A percentile compares a stretch with the other conserved stretches of the same genome.
Conservation (phyloP, 2,888 invertebrate species). For the Carterocephalus palaemon region DNA sequence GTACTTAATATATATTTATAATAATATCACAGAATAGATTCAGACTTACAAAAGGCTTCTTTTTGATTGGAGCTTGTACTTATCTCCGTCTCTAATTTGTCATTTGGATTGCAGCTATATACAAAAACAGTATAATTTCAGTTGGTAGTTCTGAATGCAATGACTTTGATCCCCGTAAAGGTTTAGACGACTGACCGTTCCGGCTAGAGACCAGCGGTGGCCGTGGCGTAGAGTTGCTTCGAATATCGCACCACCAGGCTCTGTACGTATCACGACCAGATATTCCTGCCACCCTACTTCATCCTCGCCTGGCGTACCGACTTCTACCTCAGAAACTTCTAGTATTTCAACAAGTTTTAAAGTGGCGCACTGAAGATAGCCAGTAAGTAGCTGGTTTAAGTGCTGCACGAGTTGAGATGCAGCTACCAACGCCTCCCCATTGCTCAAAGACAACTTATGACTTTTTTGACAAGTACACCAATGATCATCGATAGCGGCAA, state of each 20-base stretch:
- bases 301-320: slow-evolving; percentile 56
- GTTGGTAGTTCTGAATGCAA: slow-evolving; percentile 82
- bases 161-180: slow-evolving; percentile 85
- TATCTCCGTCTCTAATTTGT: background rate
- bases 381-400: slow-evolving; percentile 80
- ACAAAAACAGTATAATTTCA: slow-evolving; percentile 87
- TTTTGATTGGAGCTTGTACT: background rate
- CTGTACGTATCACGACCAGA: slow-evolving; percentile 78
- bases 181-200: slow-evolving; percentile 86
- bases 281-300: slow-evolving; percentile 68
- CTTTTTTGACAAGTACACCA: slow-evolving; percentile 90
- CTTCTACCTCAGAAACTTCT: slow-evolving; percentile 67
- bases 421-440: slow-evolving; percentile 70
- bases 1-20: background rate
- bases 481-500: slow-evolving; percentile 86
- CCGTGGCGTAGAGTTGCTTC: slow-evolving; percentile 82
- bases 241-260: slow-evolving; percentile 83
- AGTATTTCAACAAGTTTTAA: slow-evolving; percentile 69
- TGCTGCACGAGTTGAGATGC: slow-evolving; percentile 79
- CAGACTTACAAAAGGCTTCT: background rate
- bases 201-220: slow-evolving; percentile 70
- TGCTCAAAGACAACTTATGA: slow-evolving; percentile 69
- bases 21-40: background rate
- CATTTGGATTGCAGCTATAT: slow-evolving; percentile 22
- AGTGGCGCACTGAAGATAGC: slow-evolving; percentile 80